phyloP scores from a whole-genome alignment of 2,797 vertebrate genomes.

The Podarcis lilfordi region DNA sequence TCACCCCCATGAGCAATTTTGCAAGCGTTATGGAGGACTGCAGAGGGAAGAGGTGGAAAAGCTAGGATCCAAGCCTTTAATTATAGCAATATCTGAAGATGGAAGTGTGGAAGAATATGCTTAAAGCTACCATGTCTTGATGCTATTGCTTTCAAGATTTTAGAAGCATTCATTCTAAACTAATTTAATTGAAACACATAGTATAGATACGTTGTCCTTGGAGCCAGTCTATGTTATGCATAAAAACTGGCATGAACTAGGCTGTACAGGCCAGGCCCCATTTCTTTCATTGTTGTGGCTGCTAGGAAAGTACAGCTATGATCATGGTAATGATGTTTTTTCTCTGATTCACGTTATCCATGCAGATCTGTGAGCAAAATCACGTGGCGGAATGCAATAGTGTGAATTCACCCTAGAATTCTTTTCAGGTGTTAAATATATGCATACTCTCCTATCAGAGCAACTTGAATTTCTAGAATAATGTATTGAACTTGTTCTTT shows the following conservation, averaged over 20 bases:
- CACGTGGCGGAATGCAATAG: neutral
- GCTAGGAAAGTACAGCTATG: neutral
- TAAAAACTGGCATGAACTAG: neutral
- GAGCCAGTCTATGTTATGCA: neutral
- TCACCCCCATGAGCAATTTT: neutral
- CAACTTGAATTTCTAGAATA: neutral
- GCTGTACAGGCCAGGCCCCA: neutral
- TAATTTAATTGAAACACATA: conserved; percentile 4
- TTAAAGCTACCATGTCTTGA: neutral
- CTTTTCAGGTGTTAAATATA: neutral
- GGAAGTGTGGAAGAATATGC: neutral
- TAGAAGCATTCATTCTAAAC: conserved; percentile 4
- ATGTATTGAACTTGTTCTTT: neutral
- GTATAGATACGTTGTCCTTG: neutral
- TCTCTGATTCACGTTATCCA: neutral
- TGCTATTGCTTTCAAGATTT: neutral
- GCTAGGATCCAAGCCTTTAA: neutral
- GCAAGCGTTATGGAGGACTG: neutral
- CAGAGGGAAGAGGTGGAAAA: neutral
- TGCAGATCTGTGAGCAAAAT: neutral
- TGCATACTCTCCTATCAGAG: neutral
- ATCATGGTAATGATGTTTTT: neutral
- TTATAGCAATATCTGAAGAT: neutral
- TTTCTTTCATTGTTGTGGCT: neutral
- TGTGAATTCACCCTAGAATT: neutral